These are phyloP conservation scores for Lutraria rhynchaena DNA, from an alignment of 1,140 invertebrate genomes.

Conservation along the genomic window DNA sequence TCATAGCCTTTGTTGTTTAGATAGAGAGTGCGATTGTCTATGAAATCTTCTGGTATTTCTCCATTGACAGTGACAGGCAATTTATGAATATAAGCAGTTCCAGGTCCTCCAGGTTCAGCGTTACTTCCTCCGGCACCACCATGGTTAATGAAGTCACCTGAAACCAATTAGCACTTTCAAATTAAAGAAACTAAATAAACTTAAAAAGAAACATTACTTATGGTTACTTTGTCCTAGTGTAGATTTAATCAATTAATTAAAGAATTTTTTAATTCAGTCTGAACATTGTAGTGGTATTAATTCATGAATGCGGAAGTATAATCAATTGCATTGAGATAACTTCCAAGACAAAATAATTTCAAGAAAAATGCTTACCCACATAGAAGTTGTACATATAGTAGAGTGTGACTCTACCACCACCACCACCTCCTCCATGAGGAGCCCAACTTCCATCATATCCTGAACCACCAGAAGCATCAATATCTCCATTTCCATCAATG, in stretches of 20 bases:
- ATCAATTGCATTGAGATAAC: not conserved
- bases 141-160: constrained; percentile 66
- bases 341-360: not conserved
- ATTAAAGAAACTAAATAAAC: not conserved
- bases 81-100: constrained; percentile 73
- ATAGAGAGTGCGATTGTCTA: constrained; percentile 69
- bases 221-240: not conserved
- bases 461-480: constrained; percentile 68
- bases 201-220: not conserved
- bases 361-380: constrained; percentile 66
- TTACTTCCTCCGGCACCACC: constrained; percentile 65
- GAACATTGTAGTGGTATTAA: not conserved
- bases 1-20: constrained; percentile 63
- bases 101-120: constrained; percentile 71
- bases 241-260: not conserved
- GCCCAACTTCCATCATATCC: constrained; percentile 61
- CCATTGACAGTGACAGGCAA: constrained; percentile 53
- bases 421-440: constrained; percentile 70
- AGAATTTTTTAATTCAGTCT: not conserved
- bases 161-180: not conserved
- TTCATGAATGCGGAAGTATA: not conserved
- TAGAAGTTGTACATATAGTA: constrained; percentile 74
- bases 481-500: constrained; percentile 70
- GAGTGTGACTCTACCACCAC: constrained; percentile 70
- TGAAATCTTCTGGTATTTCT: constrained; percentile 35